Evolutionary conservation across 2,113 vertebrate genomes (phyloP), one percentile per base, ranked within the genome.

Genomic region (Colius striatus): DNA sequence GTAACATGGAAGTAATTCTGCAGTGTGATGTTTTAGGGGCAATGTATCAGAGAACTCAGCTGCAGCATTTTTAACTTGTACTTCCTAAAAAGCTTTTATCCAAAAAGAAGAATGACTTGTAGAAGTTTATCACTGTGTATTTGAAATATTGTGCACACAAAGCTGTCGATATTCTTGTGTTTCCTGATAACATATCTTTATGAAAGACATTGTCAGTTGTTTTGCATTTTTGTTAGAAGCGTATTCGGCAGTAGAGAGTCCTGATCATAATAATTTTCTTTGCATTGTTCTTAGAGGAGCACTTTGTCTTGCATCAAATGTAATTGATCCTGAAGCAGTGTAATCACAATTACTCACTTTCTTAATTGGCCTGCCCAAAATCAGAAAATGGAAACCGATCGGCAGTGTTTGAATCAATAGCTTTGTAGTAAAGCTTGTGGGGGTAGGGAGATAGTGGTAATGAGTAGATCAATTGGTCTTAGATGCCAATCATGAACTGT

Each of bases 261-360:
- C 91, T 92, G 87, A 97, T 97, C 96, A 97, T 98, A 98, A 98
- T 95, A 58, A 96, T 97, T 96, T 97, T 96, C 95, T 98, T 95
- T 88, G 93, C 63, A 25, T 96, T 97, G 91, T 97, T 98, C 96
- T 95, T 97, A 97, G 97, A 97, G 90, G 96, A 98, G 88, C 97
- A 96, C 98, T 98, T 98, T 98, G 97, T 98, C 98, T 98, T 98
- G 96, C 98, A 98, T 98, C 98, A 99, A 97, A 98, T 98, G 89
- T 98, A 97, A 99, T 99, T 99, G 99, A 99, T 99, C 98, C 97
- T 97, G 96, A 98, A 98, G 98, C 98, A 97, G 96, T 98, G 98
- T 98, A 98, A 99, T 99, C 99, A 99, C 99, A 99, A 99, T 99
- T 99, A 99, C 98, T 99, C 98, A 98, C 98, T 98, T 98, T 98